These are phyloP conservation scores for Drosophila nebulosa DNA, from an alignment of 1,140 invertebrate species.

Conservation along the genomic window DNA sequence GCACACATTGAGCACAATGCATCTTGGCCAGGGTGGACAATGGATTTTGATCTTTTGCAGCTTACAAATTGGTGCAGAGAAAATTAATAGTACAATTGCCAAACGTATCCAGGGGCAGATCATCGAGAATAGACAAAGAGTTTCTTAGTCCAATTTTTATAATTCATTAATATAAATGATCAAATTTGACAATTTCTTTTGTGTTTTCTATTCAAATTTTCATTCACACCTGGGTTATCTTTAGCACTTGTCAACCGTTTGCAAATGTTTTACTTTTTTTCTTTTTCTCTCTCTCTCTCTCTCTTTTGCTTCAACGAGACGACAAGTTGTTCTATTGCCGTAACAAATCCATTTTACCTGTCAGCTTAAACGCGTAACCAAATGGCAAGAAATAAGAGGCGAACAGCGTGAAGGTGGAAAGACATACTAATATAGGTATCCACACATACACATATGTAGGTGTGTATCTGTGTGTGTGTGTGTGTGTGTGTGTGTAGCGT, in stretches of 20 bases:
- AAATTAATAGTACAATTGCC: neutral
- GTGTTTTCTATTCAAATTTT: neutral
- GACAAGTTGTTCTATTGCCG: constrained; percentile 60
- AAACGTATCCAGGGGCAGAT: neutral
- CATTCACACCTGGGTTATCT: neutral
- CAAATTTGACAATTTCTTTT: neutral
- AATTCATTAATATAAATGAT: neutral
- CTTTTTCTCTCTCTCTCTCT: no score
- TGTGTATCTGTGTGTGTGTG: neutral
- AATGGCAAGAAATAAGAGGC: constrained; percentile 48
- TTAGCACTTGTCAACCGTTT: neutral
- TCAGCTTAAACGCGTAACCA: constrained; percentile 74
- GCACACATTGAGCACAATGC: neutral
- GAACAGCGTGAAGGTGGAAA: constrained; percentile 1
- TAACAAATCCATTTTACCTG: constrained; percentile 76
- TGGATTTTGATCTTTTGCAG: neutral
- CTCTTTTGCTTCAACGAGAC: no score
- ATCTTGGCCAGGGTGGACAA: constrained; percentile 30
- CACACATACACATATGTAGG: constrained; percentile 9
- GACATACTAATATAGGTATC: neutral
- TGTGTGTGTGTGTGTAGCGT: neutral
- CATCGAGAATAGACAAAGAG: neutral
- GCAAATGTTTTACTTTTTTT: neutral
- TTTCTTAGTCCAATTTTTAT: neutral
- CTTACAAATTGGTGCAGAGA: neutral